Evolutionary conservation across 2,797 vertebrate species (phyloP).

Genomic region (Podargus strigoides): DNA sequence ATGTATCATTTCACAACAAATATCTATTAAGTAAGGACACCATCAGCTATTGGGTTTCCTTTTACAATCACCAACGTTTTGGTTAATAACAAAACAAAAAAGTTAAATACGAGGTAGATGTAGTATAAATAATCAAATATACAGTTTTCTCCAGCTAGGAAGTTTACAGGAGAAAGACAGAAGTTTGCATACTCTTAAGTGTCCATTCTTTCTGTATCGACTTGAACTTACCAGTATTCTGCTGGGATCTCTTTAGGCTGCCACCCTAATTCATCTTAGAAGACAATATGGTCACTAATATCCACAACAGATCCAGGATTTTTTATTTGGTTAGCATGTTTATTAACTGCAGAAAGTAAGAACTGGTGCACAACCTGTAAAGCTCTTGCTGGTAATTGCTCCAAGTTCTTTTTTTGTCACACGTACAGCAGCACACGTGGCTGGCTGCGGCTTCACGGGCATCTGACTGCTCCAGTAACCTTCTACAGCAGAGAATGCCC

Average conservation of each 20-base stretch:
- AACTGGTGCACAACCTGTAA: background rate
- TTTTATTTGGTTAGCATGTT: background rate
- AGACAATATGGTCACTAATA: background rate
- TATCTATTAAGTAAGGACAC: background rate
- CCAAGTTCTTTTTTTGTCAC: background rate
- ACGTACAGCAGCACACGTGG: accelerated
- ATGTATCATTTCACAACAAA: background rate
- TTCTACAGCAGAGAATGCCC: background rate
- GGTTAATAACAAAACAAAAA: background rate
- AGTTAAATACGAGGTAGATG: background rate
- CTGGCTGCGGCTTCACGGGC: accelerated
- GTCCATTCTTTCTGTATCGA: accelerated
- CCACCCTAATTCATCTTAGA: background rate
- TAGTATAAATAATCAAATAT: background rate
- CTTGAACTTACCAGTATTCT: background rate
- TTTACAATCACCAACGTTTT: background rate
- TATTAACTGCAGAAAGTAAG: background rate
- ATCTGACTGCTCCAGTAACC: background rate
- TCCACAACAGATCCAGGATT: background rate
- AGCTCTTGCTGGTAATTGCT: background rate
- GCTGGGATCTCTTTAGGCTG: background rate
- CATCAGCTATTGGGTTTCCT: background rate
- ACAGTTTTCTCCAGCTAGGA: background rate
- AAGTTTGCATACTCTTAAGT: background rate
- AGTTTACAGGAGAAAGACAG: background rate